Conservation (phyloP, 2,888 invertebrate species). For the Colletes collaris region DNA sequence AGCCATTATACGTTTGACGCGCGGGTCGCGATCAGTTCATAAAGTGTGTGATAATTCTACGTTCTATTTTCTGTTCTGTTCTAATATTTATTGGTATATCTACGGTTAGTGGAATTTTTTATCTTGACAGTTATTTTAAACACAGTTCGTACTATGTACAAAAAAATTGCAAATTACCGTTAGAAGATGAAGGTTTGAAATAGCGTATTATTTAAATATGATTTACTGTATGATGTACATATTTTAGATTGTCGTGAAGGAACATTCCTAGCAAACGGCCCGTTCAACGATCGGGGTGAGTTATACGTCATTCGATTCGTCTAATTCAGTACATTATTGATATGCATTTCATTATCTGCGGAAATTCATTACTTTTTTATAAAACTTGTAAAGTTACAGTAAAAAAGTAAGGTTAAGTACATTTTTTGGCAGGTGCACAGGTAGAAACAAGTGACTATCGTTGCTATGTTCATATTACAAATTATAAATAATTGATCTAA, state of each 20-base stretch:
- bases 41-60: constrained; percentile 3
- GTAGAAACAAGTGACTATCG: no score
- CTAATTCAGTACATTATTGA: no score
- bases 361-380: no score
- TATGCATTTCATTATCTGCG: no score
- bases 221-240: constrained; percentile 2
- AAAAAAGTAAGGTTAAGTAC: no score
- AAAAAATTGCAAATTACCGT: constrained; percentile 50
- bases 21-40: constrained; percentile 53
- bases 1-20: constrained; percentile 56
- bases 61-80: constrained; percentile 9
- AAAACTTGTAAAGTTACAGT: no score
- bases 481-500: no score
- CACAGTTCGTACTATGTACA: background rate
- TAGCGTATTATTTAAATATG: constrained; percentile 1
- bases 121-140: background rate
- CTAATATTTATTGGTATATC: constrained; percentile 46
- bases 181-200: constrained; percentile 42
- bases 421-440: no score
- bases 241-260: background rate
- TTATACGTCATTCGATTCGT: no score
- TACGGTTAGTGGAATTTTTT: constrained; percentile 32
- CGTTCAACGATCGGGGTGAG: no score
- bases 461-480: no score
- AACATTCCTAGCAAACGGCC: no score